phyloP scores from a whole-genome alignment of 2,113 vertebrate genomes.

The Petrocephalus microphthalmus region DNA sequence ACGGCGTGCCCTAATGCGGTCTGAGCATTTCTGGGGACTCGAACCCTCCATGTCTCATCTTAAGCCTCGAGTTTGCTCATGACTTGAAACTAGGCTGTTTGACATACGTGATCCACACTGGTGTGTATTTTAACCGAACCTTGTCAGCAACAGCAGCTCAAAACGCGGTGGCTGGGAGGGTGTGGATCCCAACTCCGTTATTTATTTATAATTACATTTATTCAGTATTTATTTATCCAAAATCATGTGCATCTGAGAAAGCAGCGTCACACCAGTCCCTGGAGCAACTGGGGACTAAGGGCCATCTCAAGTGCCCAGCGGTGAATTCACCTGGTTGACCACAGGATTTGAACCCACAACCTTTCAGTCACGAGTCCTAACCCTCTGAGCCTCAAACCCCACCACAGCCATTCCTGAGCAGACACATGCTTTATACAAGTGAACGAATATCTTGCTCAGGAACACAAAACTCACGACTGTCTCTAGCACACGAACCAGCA shows the following conservation, averaged over 20 bases:
- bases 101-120: background rate
- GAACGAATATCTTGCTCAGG: background rate
- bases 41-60: constrained; percentile 3
- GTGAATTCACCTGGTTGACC: background rate
- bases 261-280: background rate
- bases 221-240: background rate
- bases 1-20: background rate
- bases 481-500: background rate
- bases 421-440: background rate
- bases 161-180: background rate
- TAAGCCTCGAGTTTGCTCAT: constrained; percentile 4
- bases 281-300: background rate
- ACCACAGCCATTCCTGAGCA: background rate
- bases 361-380: background rate
- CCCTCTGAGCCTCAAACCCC: background rate
- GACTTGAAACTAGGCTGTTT: background rate
- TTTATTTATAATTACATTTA: background rate
- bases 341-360: background rate
- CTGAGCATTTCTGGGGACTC: constrained; percentile 10
- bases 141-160: background rate
- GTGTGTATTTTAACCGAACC: background rate
- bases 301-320: background rate
- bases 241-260: background rate
- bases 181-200: background rate
- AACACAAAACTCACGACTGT: background rate